Evolutionary conservation across 2,113 vertebrate genomes (phyloP), one percentile per base, ranked within the genome.

Genomic region (Dromas ardeola): DNA sequence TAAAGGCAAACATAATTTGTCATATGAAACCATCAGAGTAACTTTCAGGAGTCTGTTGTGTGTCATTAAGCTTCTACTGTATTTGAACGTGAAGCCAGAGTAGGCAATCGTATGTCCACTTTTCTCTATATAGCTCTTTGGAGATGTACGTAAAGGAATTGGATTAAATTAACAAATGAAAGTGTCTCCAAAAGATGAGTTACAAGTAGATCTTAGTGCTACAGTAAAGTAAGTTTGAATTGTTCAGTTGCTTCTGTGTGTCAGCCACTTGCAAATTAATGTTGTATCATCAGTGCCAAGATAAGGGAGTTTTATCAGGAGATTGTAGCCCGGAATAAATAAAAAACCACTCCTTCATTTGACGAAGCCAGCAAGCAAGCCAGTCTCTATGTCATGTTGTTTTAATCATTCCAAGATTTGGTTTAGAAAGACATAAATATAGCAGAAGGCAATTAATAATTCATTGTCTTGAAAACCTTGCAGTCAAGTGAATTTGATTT

Each of bases 371-470:
- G 19, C 40, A 82, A 85, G 50, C 73, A 88, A 91, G 16, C 65
- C 17, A 83, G 26, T 89, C 47, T 74, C 53, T 42, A 11, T 84
- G 53, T 86, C 27, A 72, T 27, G 10, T 62, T 81, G 73, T 81
- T 97, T 93, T 61, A 94, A 50, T 91, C 34, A 56, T 87, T 94
- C 49, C 40, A 90, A n/a, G 50, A 52, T 92, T 65, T 81, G 21
- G 22, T 90, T 97, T 91, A 91, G 80, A 94, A 94, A 96, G 63
- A 84, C 22, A n/a, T 82, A 95, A 94, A 85, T 53, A n/a, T 65
- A 82, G 66, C 50, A 67, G 59, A 78, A 72, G 26, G 40, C 49
- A 84, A 52, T 93, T 86, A 86, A 47, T 87, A 92, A 88, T 95
- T 93, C 56, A 53, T 95, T 77, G 14, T 86, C 34, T 45, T 81